Evolutionary conservation across 37 sponge, comb jelly and placozoan species (phyloP), one percentile per base, ranked within the genome.

Genomic region (Bolinopsis microptera): DNA sequence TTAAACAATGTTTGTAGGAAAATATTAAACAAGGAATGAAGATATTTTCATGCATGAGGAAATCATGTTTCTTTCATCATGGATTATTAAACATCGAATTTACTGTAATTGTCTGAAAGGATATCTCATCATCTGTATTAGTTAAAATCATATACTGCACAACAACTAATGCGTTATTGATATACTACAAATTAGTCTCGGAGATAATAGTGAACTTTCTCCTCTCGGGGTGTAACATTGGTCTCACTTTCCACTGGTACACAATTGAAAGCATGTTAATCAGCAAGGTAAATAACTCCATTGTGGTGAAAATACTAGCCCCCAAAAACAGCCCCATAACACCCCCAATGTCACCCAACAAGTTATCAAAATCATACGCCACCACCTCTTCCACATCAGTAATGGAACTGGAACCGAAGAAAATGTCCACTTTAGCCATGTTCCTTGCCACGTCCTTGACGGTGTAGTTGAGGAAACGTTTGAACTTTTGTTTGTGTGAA

Each of bases 311-410:
- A 13, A 48, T 48, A 48, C 61, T 48, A 13, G 61, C 61, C 61
- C 61, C 61, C 61, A 48, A 48, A 48, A 48, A 48, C 61, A 48
- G 61, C 9, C 61, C 61, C 61, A 48, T 48, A 5, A 48, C 61
- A 5, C 61, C 61, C 13, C 61, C 61, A 48, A 48, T 48, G 13
- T 48, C 61, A 72, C 75, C 75, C 31, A 72, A 28, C 26, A 72
- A 28, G 75, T 72, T 72, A 72, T 72, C 75, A 72, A 72, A 72
- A 72, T 72, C 75, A 28, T 72, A 72, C 26, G 75, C 75, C 75
- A 72, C 75, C 31, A 72, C 75, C 31, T 72, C 75, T n/a, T 72
- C 75, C 18, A 72, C 31, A 28, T 28, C 18, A 23, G 75, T 72
- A 28, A 72, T 72, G 5, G 75, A 72, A n/a, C 75, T 72, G 26